Evolutionary conservation across 1,140 invertebrate species (phyloP).

Genomic region (Aphis craccivora): DNA sequence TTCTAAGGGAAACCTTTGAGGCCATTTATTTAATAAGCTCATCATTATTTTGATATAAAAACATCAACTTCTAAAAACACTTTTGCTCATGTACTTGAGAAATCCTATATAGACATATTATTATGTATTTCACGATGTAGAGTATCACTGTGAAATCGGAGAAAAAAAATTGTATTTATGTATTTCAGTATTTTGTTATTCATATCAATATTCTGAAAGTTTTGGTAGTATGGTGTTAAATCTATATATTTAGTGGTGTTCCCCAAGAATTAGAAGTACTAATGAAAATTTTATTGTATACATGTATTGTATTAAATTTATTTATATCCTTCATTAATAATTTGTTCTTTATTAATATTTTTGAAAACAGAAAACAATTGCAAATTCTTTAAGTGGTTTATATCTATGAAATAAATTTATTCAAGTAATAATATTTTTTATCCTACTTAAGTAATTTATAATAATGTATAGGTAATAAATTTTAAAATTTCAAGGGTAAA

Average conservation of each 20-base stretch:
- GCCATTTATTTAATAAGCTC: background rate
- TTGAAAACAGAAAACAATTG: background rate
- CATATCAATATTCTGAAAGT: background rate
- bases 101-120: background rate
- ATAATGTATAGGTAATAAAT: background rate
- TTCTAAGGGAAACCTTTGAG: background rate
- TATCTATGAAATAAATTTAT: background rate
- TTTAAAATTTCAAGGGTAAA: background rate
- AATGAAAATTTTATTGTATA: background rate
- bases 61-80: background rate
- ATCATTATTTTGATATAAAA: background rate
- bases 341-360: background rate
- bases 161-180: slow-evolving; percentile 15
- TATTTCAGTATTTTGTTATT: background rate
- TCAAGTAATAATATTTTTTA: background rate
- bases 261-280: background rate
- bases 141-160: slow-evolving; percentile 19
- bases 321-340: background rate
- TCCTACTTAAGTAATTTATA: background rate
- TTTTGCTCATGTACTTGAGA: background rate
- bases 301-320: background rate
- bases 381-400: background rate
- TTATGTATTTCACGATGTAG: background rate
- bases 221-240: background rate
- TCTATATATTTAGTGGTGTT: background rate